A percentile compares a stretch with the other conserved stretches of the same genome.
Conservation (phyloP, 2,113 vertebrate species). For the Hemicordylus capensis region DNA sequence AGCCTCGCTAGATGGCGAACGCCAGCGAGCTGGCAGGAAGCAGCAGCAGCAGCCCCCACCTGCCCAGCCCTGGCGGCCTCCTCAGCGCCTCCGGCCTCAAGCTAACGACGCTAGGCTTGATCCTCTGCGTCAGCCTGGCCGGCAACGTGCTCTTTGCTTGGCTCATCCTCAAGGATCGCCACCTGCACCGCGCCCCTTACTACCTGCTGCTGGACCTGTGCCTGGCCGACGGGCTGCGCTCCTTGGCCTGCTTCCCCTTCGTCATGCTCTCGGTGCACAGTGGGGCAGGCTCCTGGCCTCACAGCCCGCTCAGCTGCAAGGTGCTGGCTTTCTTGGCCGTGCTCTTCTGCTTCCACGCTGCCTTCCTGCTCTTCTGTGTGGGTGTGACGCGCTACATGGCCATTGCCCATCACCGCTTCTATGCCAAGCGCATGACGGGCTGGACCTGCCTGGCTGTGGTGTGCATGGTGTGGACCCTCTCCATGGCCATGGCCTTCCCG, state of each 20-base stretch:
- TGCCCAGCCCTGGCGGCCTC: constrained; percentile 82
- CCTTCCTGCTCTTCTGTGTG: constrained; percentile 94
- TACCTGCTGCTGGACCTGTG: constrained; percentile 95
- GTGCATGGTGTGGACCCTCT: constrained; percentile 94
- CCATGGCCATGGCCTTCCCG: constrained; percentile 93
- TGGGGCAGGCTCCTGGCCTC: constrained; percentile 84
- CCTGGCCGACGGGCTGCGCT: constrained; percentile 89
- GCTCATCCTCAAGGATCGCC: constrained; percentile 90
- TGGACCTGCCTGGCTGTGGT: constrained; percentile 93
- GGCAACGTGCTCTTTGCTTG: constrained; percentile 90
- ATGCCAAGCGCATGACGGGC: constrained; percentile 91
- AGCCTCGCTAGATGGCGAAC: constrained; percentile 87
- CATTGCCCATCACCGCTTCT: constrained; percentile 95
- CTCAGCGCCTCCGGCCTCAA: constrained; percentile 82
- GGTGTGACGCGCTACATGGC: constrained; percentile 97
- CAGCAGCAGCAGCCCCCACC: constrained; percentile 82
- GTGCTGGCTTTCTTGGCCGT: constrained; percentile 92
- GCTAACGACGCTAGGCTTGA: constrained; percentile 89
- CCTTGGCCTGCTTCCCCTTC: constrained; percentile 92
- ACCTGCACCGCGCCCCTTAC: constrained; percentile 91
- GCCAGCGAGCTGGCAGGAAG: constrained; percentile 77
- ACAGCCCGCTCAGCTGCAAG: constrained; percentile 89
- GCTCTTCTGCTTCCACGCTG: constrained; percentile 95
- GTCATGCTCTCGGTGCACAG: constrained; percentile 90
- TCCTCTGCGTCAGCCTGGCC: constrained; percentile 88